Evolutionary conservation across 2,797 vertebrate species (phyloP), one percentile per base, ranked within the genome.

Genomic region (Catostomus latipinnis): DNA sequence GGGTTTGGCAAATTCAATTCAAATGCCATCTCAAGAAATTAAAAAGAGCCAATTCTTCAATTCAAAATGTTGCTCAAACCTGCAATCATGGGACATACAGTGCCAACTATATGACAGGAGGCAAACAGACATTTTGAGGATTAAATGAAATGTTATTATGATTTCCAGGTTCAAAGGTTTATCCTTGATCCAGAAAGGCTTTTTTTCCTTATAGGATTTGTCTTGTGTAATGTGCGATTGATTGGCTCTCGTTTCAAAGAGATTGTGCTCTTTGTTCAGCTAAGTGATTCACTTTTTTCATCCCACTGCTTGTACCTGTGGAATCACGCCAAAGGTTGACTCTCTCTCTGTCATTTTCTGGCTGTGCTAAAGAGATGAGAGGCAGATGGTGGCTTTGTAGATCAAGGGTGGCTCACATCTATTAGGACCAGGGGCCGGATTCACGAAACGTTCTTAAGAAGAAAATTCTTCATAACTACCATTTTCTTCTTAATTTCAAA

Each of bases 221-320:
- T 57, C 79, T 58, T 50, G 49, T 69, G 18, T 79, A 70, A 18
- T 56, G 52, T 34, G 62, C 52, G 57, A 66, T 78, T 80, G 63
- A 69, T 74, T 78, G 74, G 34, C 74, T 68, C 16, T 62, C 49
- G 66, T 80, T 65, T 69, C 48, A 80, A 86, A 81, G 58, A 14
- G 61, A 78, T 3, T 0, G 22, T 10, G 22, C 11, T 16, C 72
- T 76, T 80, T 83, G 78, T 80, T 85, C 54, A 58, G 43, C n/a
- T 53, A 79, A 70, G 56, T 56, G 54, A 79, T 71, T 73, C 56
- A 66, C 67, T 74, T 66, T 12, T 69, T 50, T 62, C n/a, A 34
- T 73, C 14, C 57, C 12, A 14, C 60, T 79, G 45, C 80, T 53
- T 76, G 8, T 76, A 54, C 54, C 63, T 74, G 69, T 60, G 69